These are phyloP conservation scores for Halyomorpha halys DNA, from an alignment of 1,140 invertebrate species.

Conservation along the genomic window DNA sequence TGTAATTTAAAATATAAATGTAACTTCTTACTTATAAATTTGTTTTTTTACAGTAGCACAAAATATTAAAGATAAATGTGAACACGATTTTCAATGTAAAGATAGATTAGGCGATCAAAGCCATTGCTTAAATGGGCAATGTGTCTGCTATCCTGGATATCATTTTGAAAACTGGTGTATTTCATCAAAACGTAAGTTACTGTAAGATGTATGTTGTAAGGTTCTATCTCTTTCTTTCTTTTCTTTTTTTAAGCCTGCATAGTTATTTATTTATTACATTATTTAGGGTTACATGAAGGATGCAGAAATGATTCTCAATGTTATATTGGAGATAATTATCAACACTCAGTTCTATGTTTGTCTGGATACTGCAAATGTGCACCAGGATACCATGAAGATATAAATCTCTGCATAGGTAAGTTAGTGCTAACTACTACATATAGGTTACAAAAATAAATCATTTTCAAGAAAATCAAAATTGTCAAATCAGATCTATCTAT, in stretches of 20 bases:
- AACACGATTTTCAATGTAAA: neutral
- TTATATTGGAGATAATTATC: neutral
- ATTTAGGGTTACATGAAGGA: neutral
- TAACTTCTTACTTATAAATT: neutral
- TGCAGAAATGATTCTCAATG: slow-evolving; percentile 2
- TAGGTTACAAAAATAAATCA: too few relatives aligned
- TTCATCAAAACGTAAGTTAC: neutral
- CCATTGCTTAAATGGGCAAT: neutral
- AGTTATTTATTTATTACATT: neutral
- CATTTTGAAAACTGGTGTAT: neutral
- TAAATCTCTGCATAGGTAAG: neutral
- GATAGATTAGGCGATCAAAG: neutral
- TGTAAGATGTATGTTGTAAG: neutral
- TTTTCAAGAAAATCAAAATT: too few relatives aligned
- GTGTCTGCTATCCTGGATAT: neutral
- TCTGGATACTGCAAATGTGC: neutral
- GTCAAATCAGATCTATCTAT: too few relatives aligned
- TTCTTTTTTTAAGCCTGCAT: neutral
- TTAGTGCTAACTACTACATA: too few relatives aligned
- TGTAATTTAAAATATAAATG: neutral
- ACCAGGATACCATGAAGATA: neutral
- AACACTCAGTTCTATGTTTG: neutral
- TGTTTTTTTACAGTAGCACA: neutral
- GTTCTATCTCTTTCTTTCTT: neutral
- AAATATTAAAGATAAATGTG: neutral